Evolutionary conservation across 2,113 vertebrate species (phyloP).

Genomic region (Acrocephalus kingi): DNA sequence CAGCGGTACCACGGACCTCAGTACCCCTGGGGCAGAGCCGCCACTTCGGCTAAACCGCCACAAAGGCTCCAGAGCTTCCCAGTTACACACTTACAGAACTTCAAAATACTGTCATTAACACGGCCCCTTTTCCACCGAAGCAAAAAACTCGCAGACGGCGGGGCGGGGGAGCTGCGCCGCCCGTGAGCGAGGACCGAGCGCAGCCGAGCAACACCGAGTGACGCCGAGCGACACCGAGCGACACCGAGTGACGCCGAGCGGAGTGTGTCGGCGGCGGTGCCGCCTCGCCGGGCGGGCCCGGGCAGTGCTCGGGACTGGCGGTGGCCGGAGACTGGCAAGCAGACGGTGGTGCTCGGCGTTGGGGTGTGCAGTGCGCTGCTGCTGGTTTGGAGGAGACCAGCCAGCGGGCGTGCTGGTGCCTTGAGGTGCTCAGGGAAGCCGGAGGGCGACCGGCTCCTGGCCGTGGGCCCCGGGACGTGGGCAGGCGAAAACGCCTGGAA

Average conservation of each 20-base stretch:
- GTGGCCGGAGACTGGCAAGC: background rate
- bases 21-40: background rate
- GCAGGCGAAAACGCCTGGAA: too few species aligned
- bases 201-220: background rate
- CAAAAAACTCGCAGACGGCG: background rate
- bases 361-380: background rate
- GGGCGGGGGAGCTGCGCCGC: too few species aligned
- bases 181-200: fast-evolving
- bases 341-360: fast-evolving
- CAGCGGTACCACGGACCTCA: background rate
- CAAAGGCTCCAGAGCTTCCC: background rate
- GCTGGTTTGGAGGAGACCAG: too few species aligned
- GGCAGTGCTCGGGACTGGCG: fast-evolving
- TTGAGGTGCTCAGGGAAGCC: background rate
- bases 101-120: background rate
- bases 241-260: fast-evolving
- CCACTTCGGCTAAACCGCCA: background rate
- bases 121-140: background rate
- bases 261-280: background rate
- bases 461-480: background rate
- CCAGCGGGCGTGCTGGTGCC: too few species aligned
- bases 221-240: fast-evolving
- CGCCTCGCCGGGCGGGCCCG: background rate
- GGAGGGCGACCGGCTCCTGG: too few species aligned
- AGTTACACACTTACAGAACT: background rate